phyloP scores from a whole-genome alignment of 2,888 invertebrate species.

The Cyrtodaria siliqua region DNA sequence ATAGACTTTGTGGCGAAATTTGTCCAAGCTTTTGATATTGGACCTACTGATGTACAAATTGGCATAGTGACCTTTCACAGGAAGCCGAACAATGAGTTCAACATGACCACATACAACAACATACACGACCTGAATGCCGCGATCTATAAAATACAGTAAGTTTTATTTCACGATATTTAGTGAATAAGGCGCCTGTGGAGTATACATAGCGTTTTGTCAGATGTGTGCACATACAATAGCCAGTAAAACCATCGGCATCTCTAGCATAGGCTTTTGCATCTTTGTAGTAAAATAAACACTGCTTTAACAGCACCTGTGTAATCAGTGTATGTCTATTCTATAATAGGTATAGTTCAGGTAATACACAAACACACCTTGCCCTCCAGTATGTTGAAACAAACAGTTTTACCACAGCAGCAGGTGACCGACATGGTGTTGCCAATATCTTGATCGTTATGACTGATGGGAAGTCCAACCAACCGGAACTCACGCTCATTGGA shows the following conservation, averaged over 20 bases:
- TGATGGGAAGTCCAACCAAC: slow-evolving; percentile 72
- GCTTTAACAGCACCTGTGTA: too few relatives aligned
- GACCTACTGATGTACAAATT: slow-evolving; percentile 73
- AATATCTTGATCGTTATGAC: slow-evolving; percentile 78
- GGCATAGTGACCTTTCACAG: slow-evolving; percentile 74
- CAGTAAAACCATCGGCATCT: too few relatives aligned
- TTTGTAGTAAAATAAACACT: too few relatives aligned
- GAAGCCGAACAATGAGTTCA: slow-evolving; percentile 70
- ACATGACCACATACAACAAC: slow-evolving; percentile 67
- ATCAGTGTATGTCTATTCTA: not conserved
- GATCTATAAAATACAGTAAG: slow-evolving; percentile 65
- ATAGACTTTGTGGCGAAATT: too few relatives aligned
- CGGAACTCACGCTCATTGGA: slow-evolving; percentile 59
- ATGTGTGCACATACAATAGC: too few relatives aligned
- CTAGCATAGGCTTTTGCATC: too few relatives aligned
- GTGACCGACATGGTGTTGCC: too few relatives aligned
- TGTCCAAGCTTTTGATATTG: slow-evolving; percentile 75
- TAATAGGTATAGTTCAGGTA: slow-evolving; percentile 71
- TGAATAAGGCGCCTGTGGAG: too few relatives aligned
- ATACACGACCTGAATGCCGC: slow-evolving; percentile 66
- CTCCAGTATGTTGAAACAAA: slow-evolving; percentile 71
- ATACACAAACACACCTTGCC: slow-evolving; percentile 78
- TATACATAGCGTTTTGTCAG: too few relatives aligned
- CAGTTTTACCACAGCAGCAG: slow-evolving; percentile 69
- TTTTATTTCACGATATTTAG: too few relatives aligned